A percentile compares a stretch with the other conserved stretches of the same genome.
Evolutionary conservation across 2,797 vertebrate species (phyloP).

Genomic region (Phyllotis vaccarum): DNA sequence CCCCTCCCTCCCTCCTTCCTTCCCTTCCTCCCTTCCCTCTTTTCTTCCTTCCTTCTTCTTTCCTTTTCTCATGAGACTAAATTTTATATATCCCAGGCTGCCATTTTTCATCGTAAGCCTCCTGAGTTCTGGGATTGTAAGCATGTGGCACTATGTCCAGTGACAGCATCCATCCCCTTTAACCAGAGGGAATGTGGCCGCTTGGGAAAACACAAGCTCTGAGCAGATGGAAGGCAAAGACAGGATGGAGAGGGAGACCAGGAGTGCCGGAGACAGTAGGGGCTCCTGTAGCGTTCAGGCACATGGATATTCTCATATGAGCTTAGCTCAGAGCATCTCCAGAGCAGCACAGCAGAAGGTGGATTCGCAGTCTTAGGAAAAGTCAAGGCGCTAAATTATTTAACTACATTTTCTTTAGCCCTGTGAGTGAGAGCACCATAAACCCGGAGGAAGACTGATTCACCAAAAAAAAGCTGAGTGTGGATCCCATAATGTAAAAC

Average conservation of each 20-base stretch:
- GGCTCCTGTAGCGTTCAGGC: neutral
- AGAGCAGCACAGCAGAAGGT: neutral
- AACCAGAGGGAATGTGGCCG: neutral
- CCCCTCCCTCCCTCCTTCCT: neutral
- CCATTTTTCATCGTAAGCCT: neutral
- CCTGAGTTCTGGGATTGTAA: neutral
- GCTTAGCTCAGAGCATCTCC: slow-evolving; percentile 61
- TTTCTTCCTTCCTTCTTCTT: neutral
- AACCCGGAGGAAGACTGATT: slow-evolving; percentile 74
- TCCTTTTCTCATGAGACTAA: too few species aligned
- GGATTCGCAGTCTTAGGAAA: slow-evolving; percentile 66
- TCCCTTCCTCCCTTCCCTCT: neutral
- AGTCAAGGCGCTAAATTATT: slow-evolving; percentile 71
- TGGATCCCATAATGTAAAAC: slow-evolving; percentile 73
- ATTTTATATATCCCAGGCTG: neutral
- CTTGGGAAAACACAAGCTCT: neutral
- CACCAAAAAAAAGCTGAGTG: slow-evolving; percentile 65
- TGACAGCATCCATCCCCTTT: neutral
- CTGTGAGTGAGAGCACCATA: slow-evolving; percentile 23
- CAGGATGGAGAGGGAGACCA: neutral
- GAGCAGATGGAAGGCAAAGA: neutral
- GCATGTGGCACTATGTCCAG: neutral
- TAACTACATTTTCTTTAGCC: slow-evolving; percentile 64
- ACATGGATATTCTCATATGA: neutral
- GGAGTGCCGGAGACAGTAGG: too few species aligned